These are phyloP conservation scores for Parotocinclus haroldoi DNA, from an alignment of 2,797 vertebrate species.

Conservation along the genomic window DNA sequence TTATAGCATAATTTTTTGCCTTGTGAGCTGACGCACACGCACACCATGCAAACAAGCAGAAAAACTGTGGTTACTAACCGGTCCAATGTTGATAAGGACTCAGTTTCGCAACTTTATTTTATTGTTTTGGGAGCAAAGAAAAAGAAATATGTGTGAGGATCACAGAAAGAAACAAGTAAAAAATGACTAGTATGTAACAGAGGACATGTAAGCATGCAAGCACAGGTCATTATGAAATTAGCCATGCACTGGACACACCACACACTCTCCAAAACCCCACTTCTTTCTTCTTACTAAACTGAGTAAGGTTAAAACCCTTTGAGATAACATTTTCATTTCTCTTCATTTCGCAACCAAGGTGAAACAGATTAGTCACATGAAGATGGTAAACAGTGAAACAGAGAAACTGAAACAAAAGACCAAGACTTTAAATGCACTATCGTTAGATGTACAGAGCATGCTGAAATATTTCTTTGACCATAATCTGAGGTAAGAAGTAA, in stretches of 20 bases:
- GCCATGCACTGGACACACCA: conserved; percentile 70
- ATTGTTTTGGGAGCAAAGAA: conserved; percentile 86
- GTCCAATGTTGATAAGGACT: conserved; percentile 99
- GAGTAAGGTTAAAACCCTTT: not conserved
- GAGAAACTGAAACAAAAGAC: not conserved
- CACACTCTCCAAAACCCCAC: conserved; percentile 42
- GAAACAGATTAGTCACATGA: conserved; percentile 9
- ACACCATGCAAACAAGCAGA: conserved; percentile 79
- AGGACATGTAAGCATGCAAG: conserved; percentile 70
- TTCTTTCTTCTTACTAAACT: conserved; percentile 9
- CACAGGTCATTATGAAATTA: conserved; percentile 66
- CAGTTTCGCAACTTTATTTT: conserved; percentile 98
- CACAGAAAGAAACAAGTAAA: conserved; percentile 84
- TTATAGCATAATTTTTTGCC: conserved; percentile 30
- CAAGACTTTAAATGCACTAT: conserved; percentile 6
- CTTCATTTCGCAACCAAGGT: not conserved
- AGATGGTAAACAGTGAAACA: conserved; percentile 16
- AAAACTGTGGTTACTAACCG: conserved; percentile 96
- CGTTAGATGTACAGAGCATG: not conserved
- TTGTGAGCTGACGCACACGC: conserved; percentile 55
- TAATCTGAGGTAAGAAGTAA: not conserved
- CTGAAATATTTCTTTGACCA: not conserved
- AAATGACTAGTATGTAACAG: conserved; percentile 74
- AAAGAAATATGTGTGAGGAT: conserved; percentile 91
- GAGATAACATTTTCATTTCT: too few species aligned